Evolutionary conservation across 92 coral and sea anemone species (phyloP), one percentile per base, ranked within the genome.

Genomic region (Actinostola sp.): DNA sequence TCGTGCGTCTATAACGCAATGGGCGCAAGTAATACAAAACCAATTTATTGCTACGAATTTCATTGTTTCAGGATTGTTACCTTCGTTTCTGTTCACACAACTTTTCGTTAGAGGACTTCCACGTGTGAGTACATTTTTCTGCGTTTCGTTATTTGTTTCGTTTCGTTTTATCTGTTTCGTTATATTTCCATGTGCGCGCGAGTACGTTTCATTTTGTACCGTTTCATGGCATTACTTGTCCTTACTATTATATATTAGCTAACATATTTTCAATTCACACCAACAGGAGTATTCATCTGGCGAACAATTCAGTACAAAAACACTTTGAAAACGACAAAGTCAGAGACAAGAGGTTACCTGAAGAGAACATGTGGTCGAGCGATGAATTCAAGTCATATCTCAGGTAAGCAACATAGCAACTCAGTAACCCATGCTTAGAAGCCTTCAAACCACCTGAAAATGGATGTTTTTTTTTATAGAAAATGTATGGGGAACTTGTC

Each of bases 291-390:
- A 91, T 94, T 19, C 98, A 94, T 65, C 61, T 94, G 24, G 98
- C 98, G 0, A 94, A 94, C 85, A 94, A 94, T 44, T 90, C 98
- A 10, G 90, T 94, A 34, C 98, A 94, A 56, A 94, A 94, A 67
- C 85, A 94, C 80, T 94, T 77, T 70, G 88, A 91, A 48, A 90
- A 83, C 64, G 89, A 89, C 71, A 93, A 90, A 46, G 82, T 89
- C 39, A 80, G 98, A 34, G 98, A 94, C 81, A 87, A 91, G 55
- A 86, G 98, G 3, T 69, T 94, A 7, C 98, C 98, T 4, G 97
- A 82, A 28, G 96, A 91, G 15, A 94, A 94, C 79, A 94, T 94
- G 98, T 94, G 98, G 98, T 79, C 89, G 23, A 89, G 93, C 24
- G 97, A 94, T 51, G 94, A 91, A n/a, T 88, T 94, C 31, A 81